These are phyloP conservation scores for Trididemnum clinides DNA, from an alignment of 23 tunicate genomes.

Conservation along the genomic window DNA sequence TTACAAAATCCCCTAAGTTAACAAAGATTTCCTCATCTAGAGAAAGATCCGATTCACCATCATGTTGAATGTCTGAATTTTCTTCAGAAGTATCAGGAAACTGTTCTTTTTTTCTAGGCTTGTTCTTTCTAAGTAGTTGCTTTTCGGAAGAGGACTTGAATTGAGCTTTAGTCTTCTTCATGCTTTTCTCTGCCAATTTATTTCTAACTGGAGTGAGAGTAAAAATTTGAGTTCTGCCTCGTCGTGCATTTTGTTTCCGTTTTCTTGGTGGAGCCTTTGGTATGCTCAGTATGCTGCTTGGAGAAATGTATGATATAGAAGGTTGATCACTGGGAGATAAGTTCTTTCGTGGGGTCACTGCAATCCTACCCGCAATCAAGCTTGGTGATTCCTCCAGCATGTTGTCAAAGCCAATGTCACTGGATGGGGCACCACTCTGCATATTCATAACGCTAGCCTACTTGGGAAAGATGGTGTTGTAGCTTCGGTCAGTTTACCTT, in stretches of 20 bases:
- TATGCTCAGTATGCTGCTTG: too few species aligned
- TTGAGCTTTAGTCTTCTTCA: not conserved
- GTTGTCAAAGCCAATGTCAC: too few species aligned
- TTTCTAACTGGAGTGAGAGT: slow-evolving; percentile 23
- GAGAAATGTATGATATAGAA: too few species aligned
- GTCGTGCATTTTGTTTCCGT: not conserved
- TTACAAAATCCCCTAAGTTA: slow-evolving; percentile 12
- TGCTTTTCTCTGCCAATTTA: not conserved
- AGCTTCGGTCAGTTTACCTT: too few species aligned
- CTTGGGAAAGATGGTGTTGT: too few species aligned
- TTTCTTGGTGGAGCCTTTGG: slow-evolving; percentile 2
- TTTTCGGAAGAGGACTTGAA: not conserved
- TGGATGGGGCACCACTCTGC: too few species aligned
- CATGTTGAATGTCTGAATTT: not conserved
- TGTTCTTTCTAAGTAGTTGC: slow-evolving; percentile 6
- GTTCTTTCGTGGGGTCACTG: too few species aligned
- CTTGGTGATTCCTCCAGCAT: too few species aligned
- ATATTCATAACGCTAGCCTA: too few species aligned
- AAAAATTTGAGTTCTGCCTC: slow-evolving; percentile 5
- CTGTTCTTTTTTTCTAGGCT: not conserved
- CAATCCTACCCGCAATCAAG: too few species aligned
- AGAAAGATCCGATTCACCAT: not conserved
- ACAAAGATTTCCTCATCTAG: slow-evolving; percentile 15
- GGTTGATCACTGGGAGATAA: too few species aligned
- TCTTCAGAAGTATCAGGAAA: not conserved